Evolutionary conservation across 2,888 invertebrate genomes (phyloP).

Genomic region (Melipona bicolor): DNA sequence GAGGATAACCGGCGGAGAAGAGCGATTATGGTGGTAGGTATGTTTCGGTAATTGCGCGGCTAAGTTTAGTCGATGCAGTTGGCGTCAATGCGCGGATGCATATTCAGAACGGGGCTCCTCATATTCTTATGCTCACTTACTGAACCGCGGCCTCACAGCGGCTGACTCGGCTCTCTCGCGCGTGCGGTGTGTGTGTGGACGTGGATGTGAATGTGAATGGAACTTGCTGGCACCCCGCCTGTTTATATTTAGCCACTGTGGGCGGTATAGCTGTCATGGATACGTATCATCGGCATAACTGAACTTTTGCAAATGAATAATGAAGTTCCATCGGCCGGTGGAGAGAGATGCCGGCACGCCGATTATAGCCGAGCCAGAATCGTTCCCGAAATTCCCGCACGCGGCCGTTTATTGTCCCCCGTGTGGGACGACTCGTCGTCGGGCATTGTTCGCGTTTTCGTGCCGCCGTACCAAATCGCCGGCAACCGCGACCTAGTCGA

Average conservation of each 20-base stretch:
- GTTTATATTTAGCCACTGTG: slow-evolving; percentile 84
- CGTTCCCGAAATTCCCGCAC: slow-evolving; percentile 36
- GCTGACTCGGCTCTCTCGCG: too few relatives aligned
- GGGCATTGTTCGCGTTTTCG: slow-evolving; percentile 36
- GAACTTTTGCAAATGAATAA: slow-evolving; percentile 82
- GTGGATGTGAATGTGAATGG: slow-evolving; percentile 82
- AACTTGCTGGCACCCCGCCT: slow-evolving; percentile 84
- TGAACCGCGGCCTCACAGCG: slow-evolving; percentile 64
- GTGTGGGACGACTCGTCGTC: background rate
- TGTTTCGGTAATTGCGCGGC: slow-evolving; percentile 83
- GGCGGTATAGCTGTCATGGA: slow-evolving; percentile 84
- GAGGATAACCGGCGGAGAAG: slow-evolving; percentile 63
- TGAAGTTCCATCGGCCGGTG: slow-evolving; percentile 78
- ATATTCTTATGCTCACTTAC: slow-evolving; percentile 81
- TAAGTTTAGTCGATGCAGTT: slow-evolving; percentile 83
- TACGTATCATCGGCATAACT: slow-evolving; percentile 84
- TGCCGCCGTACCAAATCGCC: background rate
- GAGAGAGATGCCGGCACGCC: slow-evolving; percentile 23
- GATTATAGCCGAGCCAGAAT: slow-evolving; percentile 43
- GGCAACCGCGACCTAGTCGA: background rate
- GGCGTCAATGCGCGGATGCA: slow-evolving; percentile 84
- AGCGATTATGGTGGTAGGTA: slow-evolving; percentile 79
- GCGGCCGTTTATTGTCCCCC: slow-evolving; percentile 42
- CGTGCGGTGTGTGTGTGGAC: slow-evolving; percentile 49
- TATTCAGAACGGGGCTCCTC: slow-evolving; percentile 83